A percentile compares a stretch with the other conserved stretches of the same genome.
Evolutionary conservation across 2,888 invertebrate genomes (phyloP).

Genomic region (Magallana nippona): DNA sequence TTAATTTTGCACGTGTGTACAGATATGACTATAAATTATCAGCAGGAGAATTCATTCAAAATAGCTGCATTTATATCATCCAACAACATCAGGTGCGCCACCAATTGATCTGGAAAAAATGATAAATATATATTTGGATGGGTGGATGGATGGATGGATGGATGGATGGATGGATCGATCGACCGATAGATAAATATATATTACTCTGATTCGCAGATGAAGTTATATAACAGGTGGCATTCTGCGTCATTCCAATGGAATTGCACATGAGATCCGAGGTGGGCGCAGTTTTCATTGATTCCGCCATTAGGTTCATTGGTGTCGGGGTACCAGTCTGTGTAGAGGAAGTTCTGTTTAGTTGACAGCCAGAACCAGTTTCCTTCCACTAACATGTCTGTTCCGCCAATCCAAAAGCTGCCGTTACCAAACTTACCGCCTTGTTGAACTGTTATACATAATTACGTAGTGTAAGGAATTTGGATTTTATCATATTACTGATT

Average conservation of each 20-base stretch:
- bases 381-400: background rate
- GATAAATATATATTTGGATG: background rate
- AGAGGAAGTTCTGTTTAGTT: background rate
- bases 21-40: background rate
- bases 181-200: background rate
- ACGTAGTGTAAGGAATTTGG: no score
- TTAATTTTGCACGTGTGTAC: background rate
- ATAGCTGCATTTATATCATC: background rate
- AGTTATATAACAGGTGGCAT: background rate
- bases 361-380: constrained; percentile 17
- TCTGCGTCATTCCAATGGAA: constrained; percentile 21
- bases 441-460: background rate
- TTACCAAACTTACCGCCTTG: background rate
- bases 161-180: background rate
- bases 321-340: background rate
- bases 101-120: background rate
- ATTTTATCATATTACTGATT: no score
- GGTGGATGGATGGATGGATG: background rate
- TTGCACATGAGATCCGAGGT: constrained; percentile 2
- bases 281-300: background rate
- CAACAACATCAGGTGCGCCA: background rate
- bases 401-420: constrained; percentile 14
- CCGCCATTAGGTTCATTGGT: background rate
- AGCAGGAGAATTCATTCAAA: background rate
- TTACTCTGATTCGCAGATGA: constrained; percentile 17